Conservation (phyloP, 2,113 vertebrate genomes). For the Glareola pratincola region DNA sequence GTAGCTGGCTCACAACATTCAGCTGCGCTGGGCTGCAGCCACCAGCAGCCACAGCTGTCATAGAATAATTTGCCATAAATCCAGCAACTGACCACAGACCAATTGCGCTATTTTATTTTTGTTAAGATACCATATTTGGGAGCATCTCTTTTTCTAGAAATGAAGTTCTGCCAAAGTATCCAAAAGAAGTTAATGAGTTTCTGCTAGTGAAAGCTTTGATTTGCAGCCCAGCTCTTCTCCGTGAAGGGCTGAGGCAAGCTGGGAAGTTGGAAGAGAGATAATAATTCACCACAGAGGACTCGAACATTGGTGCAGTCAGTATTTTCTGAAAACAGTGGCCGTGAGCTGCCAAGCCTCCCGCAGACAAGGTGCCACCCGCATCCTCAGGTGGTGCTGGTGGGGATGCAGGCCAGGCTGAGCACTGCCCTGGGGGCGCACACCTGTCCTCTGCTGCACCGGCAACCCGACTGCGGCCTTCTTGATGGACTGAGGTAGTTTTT, state of each 20-base stretch:
- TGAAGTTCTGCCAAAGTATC: not conserved
- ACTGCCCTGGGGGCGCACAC: rapidly evolving
- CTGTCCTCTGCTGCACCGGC: rapidly evolving
- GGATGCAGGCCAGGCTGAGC: not conserved
- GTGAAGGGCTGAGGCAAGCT: not conserved
- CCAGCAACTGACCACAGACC: not conserved
- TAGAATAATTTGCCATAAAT: not conserved
- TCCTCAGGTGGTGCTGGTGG: not conserved
- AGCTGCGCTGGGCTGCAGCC: not conserved
- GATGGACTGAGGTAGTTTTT: not conserved
- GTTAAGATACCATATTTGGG: not conserved
- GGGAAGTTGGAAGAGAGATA: not conserved
- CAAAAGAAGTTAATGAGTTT: not conserved
- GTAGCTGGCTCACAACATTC: not conserved
- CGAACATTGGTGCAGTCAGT: not conserved
- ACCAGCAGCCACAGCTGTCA: not conserved
- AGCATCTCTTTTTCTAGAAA: not conserved
- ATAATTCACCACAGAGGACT: not conserved
- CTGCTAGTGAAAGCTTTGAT: not conserved
- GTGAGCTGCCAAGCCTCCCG: not conserved
- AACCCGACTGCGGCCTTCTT: rapidly evolving
- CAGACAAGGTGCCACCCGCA: not conserved
- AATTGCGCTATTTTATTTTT: not conserved
- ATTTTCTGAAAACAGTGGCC: not conserved
- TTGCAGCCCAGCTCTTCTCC: not conserved